Evolutionary conservation across 2,888 invertebrate species (phyloP).

Genomic region (Cephus pulcher): DNA sequence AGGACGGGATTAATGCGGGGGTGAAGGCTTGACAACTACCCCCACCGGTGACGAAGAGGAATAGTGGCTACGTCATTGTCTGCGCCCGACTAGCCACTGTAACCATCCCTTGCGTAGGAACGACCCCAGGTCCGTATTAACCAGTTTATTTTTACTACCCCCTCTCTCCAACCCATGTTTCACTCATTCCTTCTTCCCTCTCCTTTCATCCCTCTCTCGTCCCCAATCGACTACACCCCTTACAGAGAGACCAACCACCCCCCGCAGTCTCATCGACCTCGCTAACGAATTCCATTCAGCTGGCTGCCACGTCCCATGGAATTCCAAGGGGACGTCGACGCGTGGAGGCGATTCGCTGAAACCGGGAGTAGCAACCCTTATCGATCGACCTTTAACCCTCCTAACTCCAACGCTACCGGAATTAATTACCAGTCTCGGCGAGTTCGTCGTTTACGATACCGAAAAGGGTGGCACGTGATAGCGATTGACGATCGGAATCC

Average conservation of each 20-base stretch:
- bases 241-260: not conserved
- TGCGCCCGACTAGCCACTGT: not conserved
- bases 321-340: constrained; percentile 1
- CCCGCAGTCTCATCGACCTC: not conserved
- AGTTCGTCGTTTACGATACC: not conserved
- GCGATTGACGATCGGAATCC: not conserved
- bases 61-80: not conserved
- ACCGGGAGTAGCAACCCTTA: not conserved
- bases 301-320: not conserved
- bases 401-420: not conserved
- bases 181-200: not conserved
- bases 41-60: not conserved
- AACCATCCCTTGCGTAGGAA: not conserved
- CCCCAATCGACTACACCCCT: not conserved
- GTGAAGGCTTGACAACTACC: not conserved
- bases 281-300: constrained; percentile 6
- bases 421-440: not conserved
- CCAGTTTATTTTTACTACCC: not conserved
- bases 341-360: not conserved
- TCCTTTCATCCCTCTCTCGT: not conserved
- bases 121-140: not conserved
- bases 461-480: not conserved
- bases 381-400: not conserved
- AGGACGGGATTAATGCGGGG: constrained; percentile 1
- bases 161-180: not conserved